Percentiles rank a stretch among this genome's conserved stretches.
Conservation (phyloP, 2,888 invertebrate genomes). For the Acanthoscelides obtectus region DNA sequence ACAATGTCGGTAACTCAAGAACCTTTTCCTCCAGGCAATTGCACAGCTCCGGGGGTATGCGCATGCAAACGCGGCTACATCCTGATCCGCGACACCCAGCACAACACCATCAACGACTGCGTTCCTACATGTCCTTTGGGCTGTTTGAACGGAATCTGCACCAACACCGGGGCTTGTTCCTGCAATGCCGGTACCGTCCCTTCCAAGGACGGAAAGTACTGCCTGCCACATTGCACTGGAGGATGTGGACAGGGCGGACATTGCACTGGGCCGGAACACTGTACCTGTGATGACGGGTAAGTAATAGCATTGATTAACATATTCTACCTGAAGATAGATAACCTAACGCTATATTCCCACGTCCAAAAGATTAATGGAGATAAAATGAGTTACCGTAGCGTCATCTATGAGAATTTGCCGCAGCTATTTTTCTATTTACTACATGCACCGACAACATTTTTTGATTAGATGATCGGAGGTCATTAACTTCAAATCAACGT, state of each 20-base stretch:
- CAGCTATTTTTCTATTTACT: too few relatives aligned
- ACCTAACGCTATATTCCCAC: too few relatives aligned
- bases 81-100: slow-evolving; percentile 18
- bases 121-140: slow-evolving; percentile 64
- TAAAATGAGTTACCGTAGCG: too few relatives aligned
- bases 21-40: slow-evolving; percentile 40
- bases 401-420: too few relatives aligned
- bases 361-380: too few relatives aligned
- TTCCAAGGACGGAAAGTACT: slow-evolving; percentile 56
- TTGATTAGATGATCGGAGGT: too few relatives aligned
- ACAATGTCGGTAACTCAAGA: too few relatives aligned
- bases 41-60: slow-evolving; percentile 62
- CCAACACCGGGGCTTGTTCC: slow-evolving; percentile 56
- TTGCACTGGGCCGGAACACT: slow-evolving; percentile 54
- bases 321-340: too few relatives aligned
- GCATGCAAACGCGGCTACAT: slow-evolving; percentile 59
- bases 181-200: slow-evolving; percentile 58
- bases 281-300: slow-evolving; percentile 55
- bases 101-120: slow-evolving; percentile 52
- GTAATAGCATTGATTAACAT: too few relatives aligned
- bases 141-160: slow-evolving; percentile 63
- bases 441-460: too few relatives aligned
- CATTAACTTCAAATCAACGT: too few relatives aligned
- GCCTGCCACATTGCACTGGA: slow-evolving; percentile 56
- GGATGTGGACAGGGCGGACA: slow-evolving; percentile 54